A percentile compares a stretch with the other conserved stretches of the same genome.
Conservation (phyloP, 1,140 invertebrate genomes). For the Drosophila repletoides region DNA sequence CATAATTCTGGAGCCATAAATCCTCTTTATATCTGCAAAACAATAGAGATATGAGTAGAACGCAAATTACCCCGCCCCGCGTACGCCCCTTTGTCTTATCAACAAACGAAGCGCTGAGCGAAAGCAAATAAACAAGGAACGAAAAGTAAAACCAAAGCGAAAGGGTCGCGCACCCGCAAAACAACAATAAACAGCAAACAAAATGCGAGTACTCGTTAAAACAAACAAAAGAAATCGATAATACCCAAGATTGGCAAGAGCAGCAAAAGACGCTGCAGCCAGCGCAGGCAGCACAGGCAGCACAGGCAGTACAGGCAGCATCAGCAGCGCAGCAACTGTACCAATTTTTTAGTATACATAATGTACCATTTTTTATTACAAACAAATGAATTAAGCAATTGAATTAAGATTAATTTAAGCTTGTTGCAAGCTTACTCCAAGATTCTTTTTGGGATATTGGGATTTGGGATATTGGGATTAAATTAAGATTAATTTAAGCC, state of each 20-base stretch:
- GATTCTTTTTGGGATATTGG: no score
- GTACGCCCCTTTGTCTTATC: constrained; percentile 22
- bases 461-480: no score
- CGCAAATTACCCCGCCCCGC: not conserved
- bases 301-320: not conserved
- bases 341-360: no score
- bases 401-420: no score
- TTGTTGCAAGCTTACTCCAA: no score
- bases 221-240: constrained; percentile 59
- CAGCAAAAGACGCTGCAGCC: constrained; percentile 32
- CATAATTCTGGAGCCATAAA: constrained; percentile 20
- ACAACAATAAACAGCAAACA: constrained; percentile 32
- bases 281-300: constrained; percentile 23
- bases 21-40: constrained; percentile 33
- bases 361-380: no score
- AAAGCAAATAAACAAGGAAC: constrained; percentile 45
- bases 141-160: constrained; percentile 16
- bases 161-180: constrained; percentile 23
- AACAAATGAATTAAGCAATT: no score
- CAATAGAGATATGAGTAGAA: constrained; percentile 9
- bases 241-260: constrained; percentile 55
- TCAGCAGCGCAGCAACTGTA: no score
- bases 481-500: no score
- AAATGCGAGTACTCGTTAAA: constrained; percentile 22
- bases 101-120: constrained; percentile 5